phyloP scores from a whole-genome alignment of 2,797 vertebrate genomes.

The Sebastes minor region DNA sequence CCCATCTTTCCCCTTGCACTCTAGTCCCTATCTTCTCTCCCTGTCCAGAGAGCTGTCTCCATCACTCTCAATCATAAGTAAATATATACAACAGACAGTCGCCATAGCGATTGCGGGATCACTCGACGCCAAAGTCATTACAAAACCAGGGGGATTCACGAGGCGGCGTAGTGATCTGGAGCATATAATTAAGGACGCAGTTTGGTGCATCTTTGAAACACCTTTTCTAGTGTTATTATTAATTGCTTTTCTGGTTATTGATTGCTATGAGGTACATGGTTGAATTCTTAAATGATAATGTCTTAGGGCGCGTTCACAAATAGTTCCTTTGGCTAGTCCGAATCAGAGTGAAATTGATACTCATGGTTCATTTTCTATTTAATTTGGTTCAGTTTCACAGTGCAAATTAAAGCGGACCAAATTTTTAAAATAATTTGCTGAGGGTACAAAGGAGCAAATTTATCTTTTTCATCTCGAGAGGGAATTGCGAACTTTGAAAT shows the following conservation, averaged over 20 bases:
- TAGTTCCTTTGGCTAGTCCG: background rate
- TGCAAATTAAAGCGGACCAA: background rate
- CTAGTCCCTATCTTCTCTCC: slow-evolving; percentile 23
- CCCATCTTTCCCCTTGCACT: slow-evolving; percentile 19
- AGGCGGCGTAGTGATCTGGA: background rate
- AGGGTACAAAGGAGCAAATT: no score
- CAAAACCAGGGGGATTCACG: slow-evolving; percentile 12
- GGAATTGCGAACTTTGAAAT: no score
- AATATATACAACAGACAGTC: slow-evolving; percentile 32
- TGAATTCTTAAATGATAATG: background rate
- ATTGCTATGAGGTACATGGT: background rate
- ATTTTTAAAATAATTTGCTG: background rate
- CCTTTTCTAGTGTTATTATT: background rate
- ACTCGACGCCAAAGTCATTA: slow-evolving; percentile 8
- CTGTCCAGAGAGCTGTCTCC: slow-evolving; percentile 62
- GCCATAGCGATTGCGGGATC: slow-evolving; percentile 27
- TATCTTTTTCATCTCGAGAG: no score
- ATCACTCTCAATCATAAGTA: slow-evolving; percentile 59
- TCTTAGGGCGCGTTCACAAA: background rate
- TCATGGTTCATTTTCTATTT: background rate
- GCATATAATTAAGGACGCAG: background rate
- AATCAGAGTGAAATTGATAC: background rate
- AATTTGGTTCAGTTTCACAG: background rate
- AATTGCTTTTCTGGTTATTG: background rate
- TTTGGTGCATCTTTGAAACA: background rate